Percentiles rank a stretch among this genome's conserved stretches.
phyloP scores from a whole-genome alignment of 2,888 invertebrate genomes.

The Nemoura dubitans region DNA sequence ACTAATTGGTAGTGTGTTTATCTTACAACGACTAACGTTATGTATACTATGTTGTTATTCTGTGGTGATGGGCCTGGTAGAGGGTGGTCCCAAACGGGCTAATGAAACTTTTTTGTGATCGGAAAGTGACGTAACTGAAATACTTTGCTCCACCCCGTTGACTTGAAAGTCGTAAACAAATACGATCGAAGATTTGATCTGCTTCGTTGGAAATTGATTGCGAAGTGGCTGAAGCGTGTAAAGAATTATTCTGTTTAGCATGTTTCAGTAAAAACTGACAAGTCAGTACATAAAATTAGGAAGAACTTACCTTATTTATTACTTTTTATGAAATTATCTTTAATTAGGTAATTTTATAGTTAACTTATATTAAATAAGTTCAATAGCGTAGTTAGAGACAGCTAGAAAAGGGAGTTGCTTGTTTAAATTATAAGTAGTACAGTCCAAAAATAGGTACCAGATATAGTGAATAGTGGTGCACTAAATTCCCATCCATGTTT shows the following conservation, averaged over 20 bases:
- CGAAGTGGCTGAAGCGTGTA: neutral
- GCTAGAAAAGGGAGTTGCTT: neutral
- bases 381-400: neutral
- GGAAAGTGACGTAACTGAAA: neutral
- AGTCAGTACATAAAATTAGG: neutral
- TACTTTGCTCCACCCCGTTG: neutral
- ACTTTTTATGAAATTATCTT: neutral
- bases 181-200: neutral
- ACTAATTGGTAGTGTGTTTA: neutral
- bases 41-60: neutral
- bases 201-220: neutral
- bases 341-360: neutral
- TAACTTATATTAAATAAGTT: neutral
- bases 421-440: neutral
- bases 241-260: neutral
- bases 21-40: neutral
- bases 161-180: neutral
- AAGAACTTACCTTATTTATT: neutral
- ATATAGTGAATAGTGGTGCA: neutral
- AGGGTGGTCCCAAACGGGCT: neutral
- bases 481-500: neutral
- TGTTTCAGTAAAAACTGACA: neutral
- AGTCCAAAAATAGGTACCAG: neutral
- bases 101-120: neutral
- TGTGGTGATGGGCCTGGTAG: neutral